Evolutionary conservation across 2,888 invertebrate genomes (phyloP), one percentile per base, ranked within the genome.

Genomic region (Gerris lacustris): DNA sequence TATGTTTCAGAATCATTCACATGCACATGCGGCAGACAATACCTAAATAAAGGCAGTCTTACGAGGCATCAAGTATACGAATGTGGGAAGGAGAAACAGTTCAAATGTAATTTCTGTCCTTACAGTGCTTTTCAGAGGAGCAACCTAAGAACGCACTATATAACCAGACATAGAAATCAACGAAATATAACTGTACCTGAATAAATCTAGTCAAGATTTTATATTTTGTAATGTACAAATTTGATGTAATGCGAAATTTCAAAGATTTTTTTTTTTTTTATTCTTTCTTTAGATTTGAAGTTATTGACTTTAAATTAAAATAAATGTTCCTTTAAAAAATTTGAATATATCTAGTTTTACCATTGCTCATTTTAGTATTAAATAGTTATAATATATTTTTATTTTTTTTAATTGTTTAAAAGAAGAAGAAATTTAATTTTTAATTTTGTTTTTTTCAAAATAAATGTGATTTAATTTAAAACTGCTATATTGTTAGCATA

Each of bases 51-150:
- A 7, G 71, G 67, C 11, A 72, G 67, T 47, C 66, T 74, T 5
- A 66, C 47, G 62, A 63, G 63, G 5, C 64, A 64, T 64, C 17
- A 11, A 15, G 45, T 43, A 15, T 44, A 45, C 44, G 45, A 74
- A 66, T 74, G 75, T 63, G 31, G 31, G 15, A 64, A 64, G 17
- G 64, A 64, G 31, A n/a, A n/a, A 17, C 47, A 66, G 11, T 75
- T 75, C 44, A 45, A 63, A 15, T 75, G 74, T 72, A 66, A 62
- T 5, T 44, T 73, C 45, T 75, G 74, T 66, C 31, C 68, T 7
- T 73, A 75, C 43, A 70, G 69, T 55, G 73, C 70, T 67, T 70
- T 72, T 31, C 70, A 72, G 6, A 74, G 70, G 69, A 71, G 70
- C 67, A 66, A 69, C 44, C 71, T 75, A 6, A 67, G 69, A 69